These are phyloP conservation scores for Mastigias papua DNA, from an alignment of 30 jellyfish, hydroid and myxozoan genomes.

Conservation along the genomic window DNA sequence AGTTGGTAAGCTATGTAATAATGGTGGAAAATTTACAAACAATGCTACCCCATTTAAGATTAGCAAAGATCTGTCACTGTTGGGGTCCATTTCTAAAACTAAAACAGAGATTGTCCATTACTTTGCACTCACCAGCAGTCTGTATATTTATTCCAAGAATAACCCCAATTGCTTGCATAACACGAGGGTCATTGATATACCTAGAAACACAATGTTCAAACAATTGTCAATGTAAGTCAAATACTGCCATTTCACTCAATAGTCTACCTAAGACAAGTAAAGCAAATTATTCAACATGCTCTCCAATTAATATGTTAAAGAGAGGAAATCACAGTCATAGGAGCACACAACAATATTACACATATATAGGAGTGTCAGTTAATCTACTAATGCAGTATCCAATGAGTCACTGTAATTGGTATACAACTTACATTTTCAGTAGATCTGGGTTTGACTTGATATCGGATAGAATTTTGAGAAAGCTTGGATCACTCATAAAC, in stretches of 20 bases:
- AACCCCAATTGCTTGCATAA: constrained; percentile 94
- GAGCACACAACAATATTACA: too few relatives aligned
- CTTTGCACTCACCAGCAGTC: constrained; percentile 47
- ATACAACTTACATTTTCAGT: constrained; percentile 74
- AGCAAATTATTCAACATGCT: too few relatives aligned
- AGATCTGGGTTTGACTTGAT: constrained; percentile 86
- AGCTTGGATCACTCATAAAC: constrained; percentile 87
- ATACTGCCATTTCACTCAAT: not conserved
- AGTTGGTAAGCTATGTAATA: too few relatives aligned
- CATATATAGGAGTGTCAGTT: too few relatives aligned
- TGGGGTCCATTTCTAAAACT: too few relatives aligned
- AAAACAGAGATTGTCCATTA: too few relatives aligned
- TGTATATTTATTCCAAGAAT: constrained; percentile 88
- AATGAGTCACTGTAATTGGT: not conserved
- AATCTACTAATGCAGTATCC: not conserved
- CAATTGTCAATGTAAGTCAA: too few relatives aligned
- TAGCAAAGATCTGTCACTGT: too few relatives aligned
- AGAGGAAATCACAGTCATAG: too few relatives aligned
- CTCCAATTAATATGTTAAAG: too few relatives aligned
- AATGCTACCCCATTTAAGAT: too few relatives aligned
- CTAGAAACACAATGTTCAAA: constrained; percentile 30
- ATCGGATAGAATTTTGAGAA: constrained; percentile 71
- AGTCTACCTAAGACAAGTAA: not conserved
- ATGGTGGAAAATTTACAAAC: too few relatives aligned
- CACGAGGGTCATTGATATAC: constrained; percentile 91